These are phyloP conservation scores for Calyptommatus sinebrachiatus DNA, from an alignment of 2,113 vertebrate species.

Conservation along the genomic window DNA sequence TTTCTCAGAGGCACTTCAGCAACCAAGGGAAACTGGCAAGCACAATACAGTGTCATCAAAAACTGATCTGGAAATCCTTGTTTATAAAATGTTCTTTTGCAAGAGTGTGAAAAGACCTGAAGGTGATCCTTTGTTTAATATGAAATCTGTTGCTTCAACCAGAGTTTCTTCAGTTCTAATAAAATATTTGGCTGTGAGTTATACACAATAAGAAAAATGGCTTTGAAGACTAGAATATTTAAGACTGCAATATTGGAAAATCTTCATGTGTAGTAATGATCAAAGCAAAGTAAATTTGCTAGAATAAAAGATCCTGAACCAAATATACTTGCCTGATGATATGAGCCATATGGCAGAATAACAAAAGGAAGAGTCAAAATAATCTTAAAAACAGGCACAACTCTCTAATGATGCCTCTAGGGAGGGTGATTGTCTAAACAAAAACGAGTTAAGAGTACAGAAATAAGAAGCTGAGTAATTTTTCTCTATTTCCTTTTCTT, in stretches of 20 bases:
- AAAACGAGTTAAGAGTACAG: neutral
- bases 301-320: neutral
- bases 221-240: neutral
- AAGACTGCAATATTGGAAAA: neutral
- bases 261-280: neutral
- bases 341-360: neutral
- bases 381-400: neutral
- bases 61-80: no score
- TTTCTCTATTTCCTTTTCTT: neutral
- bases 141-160: neutral
- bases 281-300: neutral
- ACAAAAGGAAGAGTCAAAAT: neutral
- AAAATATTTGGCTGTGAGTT: neutral
- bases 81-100: no score
- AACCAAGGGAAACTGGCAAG: no score
- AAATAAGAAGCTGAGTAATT: neutral
- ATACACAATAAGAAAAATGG: neutral
- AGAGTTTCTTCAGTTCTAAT: neutral
- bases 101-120: neutral
- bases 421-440: neutral
- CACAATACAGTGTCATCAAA: no score
- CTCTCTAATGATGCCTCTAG: neutral
- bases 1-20: no score
- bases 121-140: neutral
- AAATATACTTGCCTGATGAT: neutral